Evolutionary conservation across 2,113 vertebrate species (phyloP), one percentile per base, ranked within the genome.

Genomic region (Paralichthys olivaceus): DNA sequence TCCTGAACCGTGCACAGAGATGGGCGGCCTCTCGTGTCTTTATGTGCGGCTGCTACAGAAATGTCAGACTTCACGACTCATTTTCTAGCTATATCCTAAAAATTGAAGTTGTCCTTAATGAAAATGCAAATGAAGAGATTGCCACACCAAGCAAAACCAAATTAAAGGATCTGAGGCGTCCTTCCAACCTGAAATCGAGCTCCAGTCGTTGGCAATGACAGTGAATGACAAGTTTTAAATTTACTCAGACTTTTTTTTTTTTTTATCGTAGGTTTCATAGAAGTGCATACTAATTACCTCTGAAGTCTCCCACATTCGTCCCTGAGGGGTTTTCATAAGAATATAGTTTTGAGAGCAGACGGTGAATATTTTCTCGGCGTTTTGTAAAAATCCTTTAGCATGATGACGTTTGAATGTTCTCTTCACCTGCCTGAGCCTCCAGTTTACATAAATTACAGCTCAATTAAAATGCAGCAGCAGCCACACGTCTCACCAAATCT

Each of bases 111-210:
- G 4, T 76, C 34, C 4, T 72, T 22, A 47, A 20, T 61, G 32
- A 34, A 71, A 79, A 51, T 49, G 28, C 45, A 69, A 80, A 77
- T 76, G 20, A 69, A 61, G 70, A 29, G 26, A 58, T 14, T 29
- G 14, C 45, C 45, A 19, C 68, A 40, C 13, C 37, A 29, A 51
- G 57, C 49, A 54, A 57, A 72, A 62, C n/a, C 17, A 53, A 61
- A 72, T 79, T 40, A 55, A 11, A 13, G 0, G 2, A 66, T 51
- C 20, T 54, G 25, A 72, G 43, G 45, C 4, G 1, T 55, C 72
- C 13, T 60, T 72, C 62, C 22, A 70, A 47, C 19, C 13, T 66
- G 15, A 75, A 54, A 76, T 40, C 61, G 63, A 26, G 51, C 29
- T 56, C 37, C 58, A 65, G 3, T 59, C 29, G 23, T 14, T 54